phyloP scores from a whole-genome alignment of 37 sponge, comb jelly and placozoan species.

The Oopsacas minuta region DNA sequence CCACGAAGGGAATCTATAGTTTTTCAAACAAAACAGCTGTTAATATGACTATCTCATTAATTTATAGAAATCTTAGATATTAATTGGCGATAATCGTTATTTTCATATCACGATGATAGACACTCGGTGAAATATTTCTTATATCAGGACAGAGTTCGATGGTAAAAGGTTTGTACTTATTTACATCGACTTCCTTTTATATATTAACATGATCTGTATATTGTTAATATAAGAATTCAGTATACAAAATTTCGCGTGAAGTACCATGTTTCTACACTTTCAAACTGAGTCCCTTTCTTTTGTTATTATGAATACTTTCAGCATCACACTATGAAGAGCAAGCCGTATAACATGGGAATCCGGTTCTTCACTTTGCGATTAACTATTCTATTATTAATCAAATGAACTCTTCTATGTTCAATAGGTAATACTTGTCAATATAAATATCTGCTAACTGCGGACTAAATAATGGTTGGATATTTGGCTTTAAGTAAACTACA shows the following conservation, averaged over 20 bases:
- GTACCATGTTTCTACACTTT: background rate
- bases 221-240: background rate
- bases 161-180: no score
- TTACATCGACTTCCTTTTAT: no score
- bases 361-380: background rate
- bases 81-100: no score
- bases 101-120: no score
- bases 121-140: no score
- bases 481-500: background rate
- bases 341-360: constrained; percentile 8
- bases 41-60: no score
- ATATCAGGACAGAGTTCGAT: no score
- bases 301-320: constrained; percentile 3
- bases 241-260: background rate
- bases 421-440: background rate
- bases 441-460: background rate
- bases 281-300: no score
- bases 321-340: constrained; percentile 8
- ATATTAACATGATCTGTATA: no score
- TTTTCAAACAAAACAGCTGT: no score
- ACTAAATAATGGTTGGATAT: background rate
- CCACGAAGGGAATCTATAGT: no score
- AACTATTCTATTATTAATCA: background rate
- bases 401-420: constrained; percentile 15
- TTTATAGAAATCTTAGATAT: no score